phyloP scores from a whole-genome alignment of 2,888 invertebrate genomes.

The Microctonus aethiopoides region DNA sequence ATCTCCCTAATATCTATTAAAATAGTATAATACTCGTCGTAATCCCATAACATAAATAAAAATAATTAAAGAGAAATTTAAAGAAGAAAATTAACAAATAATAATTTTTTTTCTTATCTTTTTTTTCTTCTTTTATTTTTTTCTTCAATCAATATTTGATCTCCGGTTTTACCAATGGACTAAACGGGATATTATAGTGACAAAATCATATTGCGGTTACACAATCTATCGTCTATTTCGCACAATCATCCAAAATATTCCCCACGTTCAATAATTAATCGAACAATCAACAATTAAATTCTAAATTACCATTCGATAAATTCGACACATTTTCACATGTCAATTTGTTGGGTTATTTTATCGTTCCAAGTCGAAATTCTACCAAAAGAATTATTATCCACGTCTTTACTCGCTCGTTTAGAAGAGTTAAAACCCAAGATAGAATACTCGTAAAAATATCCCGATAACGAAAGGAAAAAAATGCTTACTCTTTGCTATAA shows the following conservation, averaged over 20 bases:
- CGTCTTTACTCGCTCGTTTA: not conserved
- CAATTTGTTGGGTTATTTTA: not conserved
- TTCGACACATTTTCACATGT: too few relatives aligned
- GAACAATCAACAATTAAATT: slow-evolving; percentile 21
- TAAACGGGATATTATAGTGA: slow-evolving; percentile 1
- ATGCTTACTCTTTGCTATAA: not conserved
- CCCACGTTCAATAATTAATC: slow-evolving; percentile 18
- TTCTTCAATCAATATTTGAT: not conserved
- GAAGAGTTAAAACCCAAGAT: not conserved
- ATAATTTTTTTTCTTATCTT: not conserved
- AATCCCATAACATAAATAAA: not conserved
- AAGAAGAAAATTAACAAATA: not conserved
- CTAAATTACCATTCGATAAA: not conserved
- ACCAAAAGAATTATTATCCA: too few relatives aligned
- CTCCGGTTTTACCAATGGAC: not conserved
- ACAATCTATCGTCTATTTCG: not conserved
- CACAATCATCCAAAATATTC: too few relatives aligned
- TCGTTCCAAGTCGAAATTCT: not conserved
- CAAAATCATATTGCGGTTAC: slow-evolving; percentile 27
- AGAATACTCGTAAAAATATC: not conserved
- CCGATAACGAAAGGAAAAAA: not conserved
- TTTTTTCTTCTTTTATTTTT: too few relatives aligned
- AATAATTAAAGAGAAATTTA: not conserved
- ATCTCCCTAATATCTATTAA: not conserved
- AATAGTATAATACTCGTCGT: not conserved